Conservation (phyloP, 1,140 invertebrate species). For the Rhagoletis zephyria region DNA sequence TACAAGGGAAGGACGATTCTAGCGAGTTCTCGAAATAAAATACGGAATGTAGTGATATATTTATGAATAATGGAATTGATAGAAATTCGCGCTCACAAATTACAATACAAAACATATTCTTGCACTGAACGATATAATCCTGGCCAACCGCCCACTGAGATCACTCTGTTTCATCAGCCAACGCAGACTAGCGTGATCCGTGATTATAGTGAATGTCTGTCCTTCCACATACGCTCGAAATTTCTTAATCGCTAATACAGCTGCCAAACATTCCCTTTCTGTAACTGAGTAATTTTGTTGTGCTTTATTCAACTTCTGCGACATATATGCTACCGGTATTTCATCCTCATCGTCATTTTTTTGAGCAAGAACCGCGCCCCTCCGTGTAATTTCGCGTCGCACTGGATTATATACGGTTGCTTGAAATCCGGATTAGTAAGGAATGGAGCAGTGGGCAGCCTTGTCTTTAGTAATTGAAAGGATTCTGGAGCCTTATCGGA, state of each 20-base stretch:
- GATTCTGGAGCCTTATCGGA: conserved; percentile 61
- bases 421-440: conserved; percentile 67
- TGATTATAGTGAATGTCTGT: not conserved
- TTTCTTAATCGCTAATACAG: not conserved
- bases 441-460: conserved; percentile 66
- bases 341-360: conserved; percentile 58
- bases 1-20: too few relatives aligned
- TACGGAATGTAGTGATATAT: too few relatives aligned
- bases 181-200: not conserved
- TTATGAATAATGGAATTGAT: too few relatives aligned
- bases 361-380: conserved; percentile 64
- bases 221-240: not conserved
- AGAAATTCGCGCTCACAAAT: too few relatives aligned
- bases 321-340: not conserved
- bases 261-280: not conserved
- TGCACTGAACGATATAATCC: too few relatives aligned
- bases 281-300: not conserved
- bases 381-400: conserved; percentile 60
- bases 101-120: too few relatives aligned
- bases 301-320: too few relatives aligned
- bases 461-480: conserved; percentile 66
- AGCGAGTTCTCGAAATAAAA: too few relatives aligned
- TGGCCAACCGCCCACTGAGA: conserved; percentile 59
- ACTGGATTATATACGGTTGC: conserved; percentile 16
- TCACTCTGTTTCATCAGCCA: conserved; percentile 1